Evolutionary conservation across 2,113 vertebrate species (phyloP).

Genomic region (Archilochus colubris): DNA sequence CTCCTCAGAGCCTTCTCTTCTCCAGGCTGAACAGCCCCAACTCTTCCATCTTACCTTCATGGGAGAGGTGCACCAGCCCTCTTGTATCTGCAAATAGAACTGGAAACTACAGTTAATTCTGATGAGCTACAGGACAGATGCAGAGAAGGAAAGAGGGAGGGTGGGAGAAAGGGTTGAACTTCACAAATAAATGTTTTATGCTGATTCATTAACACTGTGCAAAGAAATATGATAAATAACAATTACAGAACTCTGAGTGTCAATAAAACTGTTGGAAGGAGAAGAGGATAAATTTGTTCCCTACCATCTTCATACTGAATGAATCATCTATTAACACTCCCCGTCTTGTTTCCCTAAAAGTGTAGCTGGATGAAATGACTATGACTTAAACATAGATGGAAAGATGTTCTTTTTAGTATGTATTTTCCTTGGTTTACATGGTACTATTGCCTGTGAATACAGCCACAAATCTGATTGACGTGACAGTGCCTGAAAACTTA

Average conservation of each 20-base stretch:
- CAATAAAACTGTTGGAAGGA: background rate
- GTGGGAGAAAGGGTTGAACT: background rate
- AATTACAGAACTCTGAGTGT: background rate
- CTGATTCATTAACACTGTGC: background rate
- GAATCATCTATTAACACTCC: background rate
- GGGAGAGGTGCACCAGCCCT: too few species aligned
- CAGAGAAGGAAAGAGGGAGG: background rate
- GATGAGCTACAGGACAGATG: background rate
- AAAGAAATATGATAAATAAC: conserved; percentile 26
- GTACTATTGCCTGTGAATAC: background rate
- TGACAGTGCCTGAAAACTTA: background rate
- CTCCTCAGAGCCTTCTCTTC: too few species aligned
- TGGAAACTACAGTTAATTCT: background rate
- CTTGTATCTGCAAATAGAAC: background rate
- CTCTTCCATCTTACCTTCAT: too few species aligned
- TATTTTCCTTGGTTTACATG: background rate
- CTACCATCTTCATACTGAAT: background rate
- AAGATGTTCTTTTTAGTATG: background rate
- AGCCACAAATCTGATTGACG: background rate
- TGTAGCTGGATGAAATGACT: background rate
- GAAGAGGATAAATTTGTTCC: background rate
- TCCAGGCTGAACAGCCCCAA: too few species aligned
- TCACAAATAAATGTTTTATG: background rate
- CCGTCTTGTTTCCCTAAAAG: background rate
- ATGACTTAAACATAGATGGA: background rate